phyloP scores from a whole-genome alignment of 2,888 invertebrate species.

The Mythimna pallens region DNA sequence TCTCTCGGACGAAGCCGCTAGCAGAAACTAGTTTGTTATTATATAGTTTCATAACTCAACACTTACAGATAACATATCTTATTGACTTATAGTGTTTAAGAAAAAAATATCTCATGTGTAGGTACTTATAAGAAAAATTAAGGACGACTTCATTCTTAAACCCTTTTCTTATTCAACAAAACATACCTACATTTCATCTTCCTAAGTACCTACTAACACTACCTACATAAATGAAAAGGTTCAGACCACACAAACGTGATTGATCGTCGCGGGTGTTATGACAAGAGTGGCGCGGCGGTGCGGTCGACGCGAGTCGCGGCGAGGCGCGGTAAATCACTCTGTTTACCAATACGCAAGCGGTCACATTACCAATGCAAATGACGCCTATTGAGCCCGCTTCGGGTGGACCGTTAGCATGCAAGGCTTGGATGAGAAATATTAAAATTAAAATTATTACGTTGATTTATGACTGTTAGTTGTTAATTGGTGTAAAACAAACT shows the following conservation, averaged over 20 bases:
- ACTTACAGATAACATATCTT: too few relatives aligned
- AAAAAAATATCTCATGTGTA: neutral
- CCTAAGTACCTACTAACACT: conserved; percentile 19
- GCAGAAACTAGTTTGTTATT: too few relatives aligned
- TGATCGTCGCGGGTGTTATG: conserved; percentile 53
- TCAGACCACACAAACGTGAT: conserved; percentile 55
- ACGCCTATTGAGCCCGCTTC: conserved; percentile 83
- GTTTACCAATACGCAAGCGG: conserved; percentile 84
- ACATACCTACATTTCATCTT: neutral
- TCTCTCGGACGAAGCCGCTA: too few relatives aligned
- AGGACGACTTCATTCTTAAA: neutral
- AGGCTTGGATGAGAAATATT: neutral
- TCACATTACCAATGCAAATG: conserved; percentile 90
- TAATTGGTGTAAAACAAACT: neutral
- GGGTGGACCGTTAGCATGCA: conserved; percentile 72
- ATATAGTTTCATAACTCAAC: too few relatives aligned
- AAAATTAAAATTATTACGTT: neutral
- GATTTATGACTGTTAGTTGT: neutral
- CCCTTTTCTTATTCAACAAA: conserved; percentile 4
- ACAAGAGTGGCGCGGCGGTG: conserved; percentile 16
- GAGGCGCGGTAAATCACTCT: conserved; percentile 81
- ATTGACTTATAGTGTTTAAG: too few relatives aligned
- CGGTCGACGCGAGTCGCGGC: conserved; percentile 53
- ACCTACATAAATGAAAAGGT: conserved; percentile 35
- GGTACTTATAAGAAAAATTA: neutral